These are phyloP conservation scores for Phylloscopus trochilus DNA, from an alignment of 2,113 vertebrate genomes.

Conservation along the genomic window DNA sequence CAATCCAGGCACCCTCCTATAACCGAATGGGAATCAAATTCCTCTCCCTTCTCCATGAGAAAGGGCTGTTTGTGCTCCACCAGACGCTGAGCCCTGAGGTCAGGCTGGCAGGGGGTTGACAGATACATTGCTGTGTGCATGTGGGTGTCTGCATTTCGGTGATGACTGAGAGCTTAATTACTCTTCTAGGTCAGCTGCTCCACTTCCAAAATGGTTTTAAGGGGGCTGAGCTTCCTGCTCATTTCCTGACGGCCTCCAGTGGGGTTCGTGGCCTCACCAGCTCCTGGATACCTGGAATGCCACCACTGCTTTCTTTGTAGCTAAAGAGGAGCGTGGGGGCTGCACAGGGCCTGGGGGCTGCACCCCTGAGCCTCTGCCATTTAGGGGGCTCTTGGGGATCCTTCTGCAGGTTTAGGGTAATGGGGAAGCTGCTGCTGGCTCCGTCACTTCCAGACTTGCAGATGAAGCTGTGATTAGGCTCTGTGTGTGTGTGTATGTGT, in stretches of 20 bases:
- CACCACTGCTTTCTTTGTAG: neutral
- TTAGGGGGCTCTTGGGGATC: neutral
- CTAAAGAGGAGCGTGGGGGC: fast-evolving
- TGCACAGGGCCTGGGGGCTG: neutral
- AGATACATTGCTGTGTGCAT: neutral
- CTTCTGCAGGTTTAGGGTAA: neutral
- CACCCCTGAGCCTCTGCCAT: neutral
- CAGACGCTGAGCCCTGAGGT: neutral
- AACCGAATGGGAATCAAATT: neutral
- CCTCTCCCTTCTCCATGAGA: neutral
- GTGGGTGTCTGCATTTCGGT: neutral
- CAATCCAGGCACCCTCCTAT: neutral
- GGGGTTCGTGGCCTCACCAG: fast-evolving
- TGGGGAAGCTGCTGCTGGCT: neutral
- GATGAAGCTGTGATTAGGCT: slow-evolving; percentile 6
- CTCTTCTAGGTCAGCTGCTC: slow-evolving; percentile 19
- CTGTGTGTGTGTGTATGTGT: neutral
- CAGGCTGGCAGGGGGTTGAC: slow-evolving; percentile 14
- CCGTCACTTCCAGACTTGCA: neutral
- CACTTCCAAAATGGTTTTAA: neutral
- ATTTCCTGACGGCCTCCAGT: slow-evolving; percentile 10
- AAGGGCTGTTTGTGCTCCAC: neutral
- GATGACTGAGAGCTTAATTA: slow-evolving; percentile 2
- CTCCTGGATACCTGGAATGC: neutral
- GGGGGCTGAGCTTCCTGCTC: slow-evolving; percentile 11